Percentiles rank a stretch among this genome's conserved stretches.
These are phyloP conservation scores for Drosophila merina DNA, from an alignment of 2,888 invertebrate genomes.

Conservation along the genomic window DNA sequence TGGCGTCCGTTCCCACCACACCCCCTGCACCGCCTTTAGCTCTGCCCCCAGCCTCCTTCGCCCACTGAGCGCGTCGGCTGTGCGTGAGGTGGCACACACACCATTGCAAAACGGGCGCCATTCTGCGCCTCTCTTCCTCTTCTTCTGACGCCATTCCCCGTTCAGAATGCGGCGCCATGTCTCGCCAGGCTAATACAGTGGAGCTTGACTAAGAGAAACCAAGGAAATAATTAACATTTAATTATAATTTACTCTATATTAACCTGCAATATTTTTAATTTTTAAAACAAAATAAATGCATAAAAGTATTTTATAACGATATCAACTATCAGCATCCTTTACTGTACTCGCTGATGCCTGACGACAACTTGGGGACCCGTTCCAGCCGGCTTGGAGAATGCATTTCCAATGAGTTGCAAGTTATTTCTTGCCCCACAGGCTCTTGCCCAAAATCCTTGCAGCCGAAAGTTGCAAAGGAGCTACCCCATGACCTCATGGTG, in stretches of 20 bases:
- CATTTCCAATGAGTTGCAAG: constrained; percentile 14
- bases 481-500: constrained; percentile 10
- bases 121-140: constrained; percentile 36
- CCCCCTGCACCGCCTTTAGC: not conserved
- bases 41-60: not conserved
- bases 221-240: not conserved
- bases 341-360: constrained; percentile 9
- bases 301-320: no score
- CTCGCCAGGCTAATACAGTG: constrained; percentile 5
- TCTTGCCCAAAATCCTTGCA: not conserved
- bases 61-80: constrained; percentile 15
- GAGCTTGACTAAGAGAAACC: not conserved
- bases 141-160: constrained; percentile 16
- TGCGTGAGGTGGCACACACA: constrained; percentile 61
- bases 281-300: not conserved
- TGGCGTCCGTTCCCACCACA: constrained; percentile 66
- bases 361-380: constrained; percentile 13
- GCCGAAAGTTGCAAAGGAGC: constrained; percentile 18
- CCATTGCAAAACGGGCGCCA: constrained; percentile 27
- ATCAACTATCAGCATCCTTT: no score
- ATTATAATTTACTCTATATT: no score
- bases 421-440: not conserved
- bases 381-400: constrained; percentile 27
- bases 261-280: not conserved
- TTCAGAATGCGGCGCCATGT: constrained; percentile 59